Percentiles rank a stretch among this genome's conserved stretches.
These are phyloP conservation scores for Tympanuchus pallidicinctus DNA, from an alignment of 2,113 vertebrate species.

Conservation along the genomic window DNA sequence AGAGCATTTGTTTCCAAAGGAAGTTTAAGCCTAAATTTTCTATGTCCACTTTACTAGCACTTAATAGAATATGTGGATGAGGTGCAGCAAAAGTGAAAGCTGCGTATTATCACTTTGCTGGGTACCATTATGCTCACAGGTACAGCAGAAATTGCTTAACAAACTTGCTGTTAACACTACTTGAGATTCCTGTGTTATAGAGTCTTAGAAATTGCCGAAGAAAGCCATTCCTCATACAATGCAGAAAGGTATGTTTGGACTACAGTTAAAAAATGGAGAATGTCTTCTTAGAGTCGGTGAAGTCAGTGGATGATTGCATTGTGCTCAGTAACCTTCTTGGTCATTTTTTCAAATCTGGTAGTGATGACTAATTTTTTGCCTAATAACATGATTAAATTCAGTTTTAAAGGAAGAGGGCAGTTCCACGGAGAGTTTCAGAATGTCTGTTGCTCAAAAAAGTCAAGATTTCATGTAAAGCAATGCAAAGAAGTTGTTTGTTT, in stretches of 20 bases:
- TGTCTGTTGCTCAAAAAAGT: not conserved
- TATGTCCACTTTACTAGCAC: accelerated
- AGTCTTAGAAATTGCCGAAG: not conserved
- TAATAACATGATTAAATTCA: not conserved
- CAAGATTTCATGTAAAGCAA: not conserved
- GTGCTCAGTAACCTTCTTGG: accelerated
- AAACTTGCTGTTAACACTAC: not conserved
- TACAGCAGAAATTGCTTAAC: not conserved
- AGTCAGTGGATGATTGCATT: accelerated
- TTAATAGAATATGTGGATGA: not conserved
- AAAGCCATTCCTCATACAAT: not conserved
- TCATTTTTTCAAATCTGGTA: accelerated
- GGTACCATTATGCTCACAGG: not conserved
- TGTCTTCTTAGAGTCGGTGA: accelerated
- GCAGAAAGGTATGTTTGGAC: accelerated
- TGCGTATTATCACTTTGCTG: not conserved
- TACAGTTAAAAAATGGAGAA: accelerated
- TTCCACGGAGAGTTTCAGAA: not conserved
- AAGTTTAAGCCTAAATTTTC: not conserved
- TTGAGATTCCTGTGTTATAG: not conserved
- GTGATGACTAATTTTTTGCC: not conserved
- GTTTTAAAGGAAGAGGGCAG: not conserved
- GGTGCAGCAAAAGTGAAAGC: not conserved
- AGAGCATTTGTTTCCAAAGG: not conserved
- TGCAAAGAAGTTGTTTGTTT: too few species aligned